phyloP scores from a whole-genome alignment of 2,113 vertebrate species.

The Antidorcas marsupialis region DNA sequence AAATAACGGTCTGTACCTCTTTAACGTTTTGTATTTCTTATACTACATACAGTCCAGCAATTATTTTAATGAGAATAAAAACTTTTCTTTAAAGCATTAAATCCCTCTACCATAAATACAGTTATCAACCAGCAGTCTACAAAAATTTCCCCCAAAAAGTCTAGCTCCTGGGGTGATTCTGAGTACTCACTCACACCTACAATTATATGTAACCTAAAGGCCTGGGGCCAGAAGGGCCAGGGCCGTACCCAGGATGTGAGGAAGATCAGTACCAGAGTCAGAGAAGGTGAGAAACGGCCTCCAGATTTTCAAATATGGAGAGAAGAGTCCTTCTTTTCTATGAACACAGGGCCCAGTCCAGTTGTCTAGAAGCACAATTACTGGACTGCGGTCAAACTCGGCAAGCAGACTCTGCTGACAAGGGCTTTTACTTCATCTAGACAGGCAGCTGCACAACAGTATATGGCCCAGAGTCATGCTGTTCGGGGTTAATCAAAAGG shows the following conservation, averaged over 20 bases:
- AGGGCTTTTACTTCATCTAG: neutral
- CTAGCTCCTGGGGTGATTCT: neutral
- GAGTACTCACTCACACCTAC: neutral
- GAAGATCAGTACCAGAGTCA: neutral
- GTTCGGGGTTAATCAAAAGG: neutral
- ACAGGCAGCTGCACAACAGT: neutral
- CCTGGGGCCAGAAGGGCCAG: neutral
- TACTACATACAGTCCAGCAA: neutral
- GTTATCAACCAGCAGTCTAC: neutral
- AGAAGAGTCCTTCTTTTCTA: neutral
- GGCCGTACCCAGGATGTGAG: neutral
- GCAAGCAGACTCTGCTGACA: neutral
- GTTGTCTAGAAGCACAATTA: neutral
- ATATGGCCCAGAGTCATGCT: neutral
- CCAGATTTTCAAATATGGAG: neutral
- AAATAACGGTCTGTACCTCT: neutral
- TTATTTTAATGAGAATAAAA: neutral
- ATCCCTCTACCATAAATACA: neutral
- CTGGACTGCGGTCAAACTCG: neutral
- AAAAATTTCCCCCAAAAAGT: neutral
- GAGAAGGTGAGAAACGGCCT: neutral
- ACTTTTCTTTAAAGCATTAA: constrained; percentile 6
- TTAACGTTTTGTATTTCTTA: neutral
- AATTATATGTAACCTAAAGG: neutral
- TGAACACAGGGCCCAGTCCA: neutral